phyloP scores from a whole-genome alignment of 2,113 vertebrate genomes.

The Spea bombifrons region DNA sequence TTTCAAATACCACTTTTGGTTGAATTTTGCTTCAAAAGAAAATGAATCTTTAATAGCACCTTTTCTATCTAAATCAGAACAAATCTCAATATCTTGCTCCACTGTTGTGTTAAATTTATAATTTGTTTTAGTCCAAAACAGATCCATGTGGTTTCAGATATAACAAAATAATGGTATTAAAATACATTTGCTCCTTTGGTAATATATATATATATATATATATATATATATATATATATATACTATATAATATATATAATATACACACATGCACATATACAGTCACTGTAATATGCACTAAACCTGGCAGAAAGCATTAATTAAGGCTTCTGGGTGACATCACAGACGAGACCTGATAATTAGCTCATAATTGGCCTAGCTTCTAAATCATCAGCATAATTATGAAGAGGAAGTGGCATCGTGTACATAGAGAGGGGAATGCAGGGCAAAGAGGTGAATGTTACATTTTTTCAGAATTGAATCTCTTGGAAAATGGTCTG shows the following conservation, averaged over 20 bases:
- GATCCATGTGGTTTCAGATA: too few species aligned
- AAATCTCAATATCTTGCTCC: constrained; percentile 6
- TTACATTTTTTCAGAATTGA: constrained; percentile 38
- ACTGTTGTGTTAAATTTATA: constrained; percentile 1
- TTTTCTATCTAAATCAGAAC: background rate
- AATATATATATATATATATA: background rate
- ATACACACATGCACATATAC: background rate
- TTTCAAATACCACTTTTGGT: constrained; percentile 3
- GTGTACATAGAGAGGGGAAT: constrained; percentile 20
- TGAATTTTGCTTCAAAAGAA: background rate
- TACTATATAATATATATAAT: background rate
- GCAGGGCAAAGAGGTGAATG: constrained; percentile 30
- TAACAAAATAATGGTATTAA: too few species aligned
- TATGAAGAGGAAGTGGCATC: constrained; percentile 25
- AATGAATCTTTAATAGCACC: constrained; percentile 4
- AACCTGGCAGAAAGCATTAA: constrained; percentile 41
- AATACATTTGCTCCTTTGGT: background rate
- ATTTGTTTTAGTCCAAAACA: background rate
- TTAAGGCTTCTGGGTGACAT: constrained; percentile 45
- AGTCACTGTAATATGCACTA: background rate
- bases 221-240: background rate
- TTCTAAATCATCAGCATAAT: constrained; percentile 39
- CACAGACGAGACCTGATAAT: constrained; percentile 38
- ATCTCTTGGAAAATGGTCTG: constrained; percentile 24
- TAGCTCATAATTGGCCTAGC: constrained; percentile 40